phyloP scores from a whole-genome alignment of 2,113 vertebrate species.

The Dunckerocampus dactyliophorus region DNA sequence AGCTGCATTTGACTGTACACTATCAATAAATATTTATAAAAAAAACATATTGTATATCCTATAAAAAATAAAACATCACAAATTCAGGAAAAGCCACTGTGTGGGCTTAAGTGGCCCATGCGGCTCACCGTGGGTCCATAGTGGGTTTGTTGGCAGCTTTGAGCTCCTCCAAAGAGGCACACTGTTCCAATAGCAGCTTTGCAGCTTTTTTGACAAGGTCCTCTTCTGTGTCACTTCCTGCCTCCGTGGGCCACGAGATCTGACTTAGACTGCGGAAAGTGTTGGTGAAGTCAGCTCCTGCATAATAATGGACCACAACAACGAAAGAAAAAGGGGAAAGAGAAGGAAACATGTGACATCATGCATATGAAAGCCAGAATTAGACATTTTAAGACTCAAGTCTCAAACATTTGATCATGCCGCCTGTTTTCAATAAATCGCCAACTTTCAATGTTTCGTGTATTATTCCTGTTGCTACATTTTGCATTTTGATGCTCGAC shows the following conservation, averaged over 20 bases:
- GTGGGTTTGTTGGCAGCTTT: conserved; percentile 82
- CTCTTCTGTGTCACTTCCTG: conserved; percentile 42
- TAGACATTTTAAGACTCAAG: too few species aligned
- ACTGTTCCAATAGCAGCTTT: conserved; percentile 77
- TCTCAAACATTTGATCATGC: too few species aligned
- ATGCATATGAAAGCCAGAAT: too few species aligned
- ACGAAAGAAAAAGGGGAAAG: neutral
- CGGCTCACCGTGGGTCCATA: conserved; percentile 89
- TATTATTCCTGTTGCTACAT: too few species aligned
- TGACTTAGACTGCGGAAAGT: conserved; percentile 84
- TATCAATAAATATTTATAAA: neutral
- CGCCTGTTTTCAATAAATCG: too few species aligned
- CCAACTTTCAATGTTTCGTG: too few species aligned
- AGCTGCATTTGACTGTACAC: neutral
- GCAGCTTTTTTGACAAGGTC: conserved; percentile 63
- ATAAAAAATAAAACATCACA: neutral
- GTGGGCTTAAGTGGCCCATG: neutral
- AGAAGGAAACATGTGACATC: too few species aligned
- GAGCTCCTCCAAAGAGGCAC: conserved; percentile 87
- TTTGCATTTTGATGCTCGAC: too few species aligned
- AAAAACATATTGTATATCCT: neutral
- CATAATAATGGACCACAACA: conserved; percentile 1
- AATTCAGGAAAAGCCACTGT: neutral
- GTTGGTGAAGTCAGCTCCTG: conserved; percentile 96
- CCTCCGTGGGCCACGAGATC: conserved; percentile 66